Evolutionary conservation across 2,888 invertebrate genomes (phyloP).

Genomic region (Polymixis flavicincta): DNA sequence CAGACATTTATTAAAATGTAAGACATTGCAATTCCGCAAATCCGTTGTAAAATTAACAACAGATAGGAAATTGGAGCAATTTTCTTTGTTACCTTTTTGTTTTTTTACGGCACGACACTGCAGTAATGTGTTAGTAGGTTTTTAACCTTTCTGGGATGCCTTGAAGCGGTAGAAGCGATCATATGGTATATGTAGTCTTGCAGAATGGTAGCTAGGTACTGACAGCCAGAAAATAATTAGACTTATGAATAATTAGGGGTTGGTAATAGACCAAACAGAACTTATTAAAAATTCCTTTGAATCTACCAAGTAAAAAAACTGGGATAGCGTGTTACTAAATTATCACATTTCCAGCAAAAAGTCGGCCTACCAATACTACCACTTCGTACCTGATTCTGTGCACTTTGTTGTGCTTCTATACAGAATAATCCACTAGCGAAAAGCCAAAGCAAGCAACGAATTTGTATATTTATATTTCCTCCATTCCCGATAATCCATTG

Average conservation of each 20-base stretch:
- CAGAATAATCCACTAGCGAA: neutral
- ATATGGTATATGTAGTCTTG: neutral
- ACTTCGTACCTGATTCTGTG: neutral
- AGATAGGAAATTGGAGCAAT: slow-evolving; percentile 49
- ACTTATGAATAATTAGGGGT: neutral
- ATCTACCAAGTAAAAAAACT: neutral
- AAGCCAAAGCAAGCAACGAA: slow-evolving; percentile 14
- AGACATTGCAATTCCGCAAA: slow-evolving; percentile 57
- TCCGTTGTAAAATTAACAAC: slow-evolving; percentile 55
- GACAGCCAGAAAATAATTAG: neutral
- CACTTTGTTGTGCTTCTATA: neutral
- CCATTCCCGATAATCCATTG: neutral
- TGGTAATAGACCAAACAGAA: no score
- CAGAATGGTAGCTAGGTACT: neutral
- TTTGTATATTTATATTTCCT: slow-evolving; percentile 22
- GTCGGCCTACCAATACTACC: neutral
- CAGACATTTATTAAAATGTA: slow-evolving; percentile 60
- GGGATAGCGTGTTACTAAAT: neutral
- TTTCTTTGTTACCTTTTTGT: slow-evolving; percentile 35
- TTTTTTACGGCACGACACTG: slow-evolving; percentile 16
- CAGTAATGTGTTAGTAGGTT: neutral
- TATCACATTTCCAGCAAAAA: neutral
- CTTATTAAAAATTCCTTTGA: neutral
- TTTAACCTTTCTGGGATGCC: neutral
- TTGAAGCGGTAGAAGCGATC: neutral